Base-by-base conservation (phyloP, 2,797 vertebrate genomes). In the Acipenser ruthenus region DNA sequence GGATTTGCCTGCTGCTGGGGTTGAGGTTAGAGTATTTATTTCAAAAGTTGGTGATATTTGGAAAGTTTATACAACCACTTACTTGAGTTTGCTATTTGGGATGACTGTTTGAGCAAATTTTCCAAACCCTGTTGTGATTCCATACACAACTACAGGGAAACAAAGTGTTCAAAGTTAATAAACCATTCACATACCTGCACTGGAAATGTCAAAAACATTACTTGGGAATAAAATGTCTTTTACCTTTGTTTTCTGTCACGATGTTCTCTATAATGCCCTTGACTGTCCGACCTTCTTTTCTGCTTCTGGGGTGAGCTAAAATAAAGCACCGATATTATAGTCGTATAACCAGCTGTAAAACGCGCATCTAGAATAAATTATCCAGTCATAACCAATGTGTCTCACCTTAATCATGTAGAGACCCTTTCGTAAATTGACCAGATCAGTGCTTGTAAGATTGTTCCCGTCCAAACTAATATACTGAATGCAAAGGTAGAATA, bases 31-130 rank as follows among this genome's bases (percentile, higher is more conserved):
- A 18, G 18, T 18, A 18, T 18, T 37, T 4, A 5, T 5, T 37
- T 37, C 37, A 37, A 37, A 37, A 37, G 37, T 5, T 37, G 37
- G 37, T 37, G 37, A 37, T 37, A 37, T 37, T 37, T 37, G 37
- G 5, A 37, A 5, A 37, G 37, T 37, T 0, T 37, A 37, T 37
- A 37, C 37, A 50, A 56, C 13, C 5, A 77, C 82, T 79, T 93
- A 98, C 96, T 92, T 90, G 65, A 99, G 92, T 63, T 98, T 97
- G 80, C 79, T 88, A 81, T 92, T 77, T 67, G 96, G 95, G 80
- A 98, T 99, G 60, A 98, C 88, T 4, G 95, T 99, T 66, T 92
- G 90, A 66, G 97, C 97, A 86, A 99, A 99, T 79, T 98, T 99
- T 11, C 97, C 97, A 84, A 99, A 99, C 10, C 97, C 97, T 0